Evolutionary conservation across 2,113 vertebrate genomes (phyloP).

Genomic region (Apeltes quadracus): DNA sequence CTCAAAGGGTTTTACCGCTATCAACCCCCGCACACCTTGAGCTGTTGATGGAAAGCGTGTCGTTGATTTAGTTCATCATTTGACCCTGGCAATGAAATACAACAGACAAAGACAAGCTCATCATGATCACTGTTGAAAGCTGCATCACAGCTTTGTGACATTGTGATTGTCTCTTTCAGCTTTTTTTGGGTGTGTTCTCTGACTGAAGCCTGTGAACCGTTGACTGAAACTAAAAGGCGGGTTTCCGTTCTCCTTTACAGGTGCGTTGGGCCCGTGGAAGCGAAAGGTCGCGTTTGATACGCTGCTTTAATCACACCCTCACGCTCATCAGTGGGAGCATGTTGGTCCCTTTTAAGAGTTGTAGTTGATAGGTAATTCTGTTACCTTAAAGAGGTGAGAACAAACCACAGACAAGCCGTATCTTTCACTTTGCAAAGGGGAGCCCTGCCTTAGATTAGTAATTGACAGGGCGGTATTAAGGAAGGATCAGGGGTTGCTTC

Average conservation of each 20-base stretch:
- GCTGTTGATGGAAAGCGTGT: background rate
- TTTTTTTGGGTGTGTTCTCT: background rate
- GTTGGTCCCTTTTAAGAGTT: slow-evolving; percentile 14
- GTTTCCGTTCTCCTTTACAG: slow-evolving; percentile 22
- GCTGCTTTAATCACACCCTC: slow-evolving; percentile 36
- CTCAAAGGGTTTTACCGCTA: background rate
- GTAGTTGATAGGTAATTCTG: too few species aligned
- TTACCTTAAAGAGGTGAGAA: too few species aligned
- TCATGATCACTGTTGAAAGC: slow-evolving; percentile 2
- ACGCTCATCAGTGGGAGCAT: slow-evolving; percentile 33
- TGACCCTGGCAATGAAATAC: background rate
- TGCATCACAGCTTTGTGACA: background rate
- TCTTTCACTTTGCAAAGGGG: too few species aligned
- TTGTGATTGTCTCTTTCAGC: background rate
- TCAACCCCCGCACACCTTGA: background rate
- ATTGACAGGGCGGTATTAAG: too few species aligned
- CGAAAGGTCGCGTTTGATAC: slow-evolving; percentile 32
- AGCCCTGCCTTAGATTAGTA: too few species aligned
- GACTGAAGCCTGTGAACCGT: background rate
- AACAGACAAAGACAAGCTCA: slow-evolving; percentile 11
- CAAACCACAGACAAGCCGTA: too few species aligned
- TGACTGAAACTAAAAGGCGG: slow-evolving; percentile 2
- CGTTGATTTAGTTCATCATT: background rate
- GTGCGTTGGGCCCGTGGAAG: slow-evolving; percentile 13
- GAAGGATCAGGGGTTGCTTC: too few species aligned